A percentile compares a stretch with the other conserved stretches of the same genome.
These are phyloP conservation scores for Moxostoma hubbsi DNA, from an alignment of 2,797 vertebrate species.

Conservation along the genomic window DNA sequence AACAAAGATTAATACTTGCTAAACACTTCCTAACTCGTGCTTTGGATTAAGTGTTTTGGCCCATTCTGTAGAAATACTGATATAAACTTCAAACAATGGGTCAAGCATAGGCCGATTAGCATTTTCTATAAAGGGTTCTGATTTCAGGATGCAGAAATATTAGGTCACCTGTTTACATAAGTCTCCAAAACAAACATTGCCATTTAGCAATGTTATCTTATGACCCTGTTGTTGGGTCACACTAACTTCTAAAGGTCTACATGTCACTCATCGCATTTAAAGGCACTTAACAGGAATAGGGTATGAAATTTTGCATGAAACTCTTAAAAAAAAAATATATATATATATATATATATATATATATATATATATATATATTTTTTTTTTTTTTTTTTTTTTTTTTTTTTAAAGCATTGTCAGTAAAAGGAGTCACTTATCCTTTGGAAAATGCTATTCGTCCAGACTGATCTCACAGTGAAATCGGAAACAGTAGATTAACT, in stretches of 20 bases:
- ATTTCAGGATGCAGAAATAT: constrained; percentile 10
- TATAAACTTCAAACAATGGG: constrained; percentile 16
- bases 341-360: too few species aligned
- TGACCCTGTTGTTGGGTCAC: constrained; percentile 6
- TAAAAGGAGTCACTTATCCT: too few species aligned
- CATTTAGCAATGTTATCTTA: constrained; percentile 30
- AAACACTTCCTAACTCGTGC: constrained; percentile 25
- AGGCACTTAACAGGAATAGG: too few species aligned
- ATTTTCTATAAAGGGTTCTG: not conserved
- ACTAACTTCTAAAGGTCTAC: not conserved
- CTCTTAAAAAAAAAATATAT: too few species aligned
- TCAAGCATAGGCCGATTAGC: constrained; percentile 29
- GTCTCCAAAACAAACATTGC: constrained; percentile 16
- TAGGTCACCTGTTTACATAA: constrained; percentile 20
- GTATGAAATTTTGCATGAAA: too few species aligned
- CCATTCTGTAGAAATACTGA: constrained; percentile 5
- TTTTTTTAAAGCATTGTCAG: too few species aligned
- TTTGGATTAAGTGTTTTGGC: constrained; percentile 15
- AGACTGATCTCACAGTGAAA: too few species aligned
- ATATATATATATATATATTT: too few species aligned
- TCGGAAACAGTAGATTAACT: too few species aligned
- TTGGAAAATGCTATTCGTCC: too few species aligned
- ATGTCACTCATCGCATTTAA: not conserved
- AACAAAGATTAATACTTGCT: constrained; percentile 6
- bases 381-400: too few species aligned